Conservation (phyloP, 2,797 vertebrate genomes). For the Eulemur rubriventer region DNA sequence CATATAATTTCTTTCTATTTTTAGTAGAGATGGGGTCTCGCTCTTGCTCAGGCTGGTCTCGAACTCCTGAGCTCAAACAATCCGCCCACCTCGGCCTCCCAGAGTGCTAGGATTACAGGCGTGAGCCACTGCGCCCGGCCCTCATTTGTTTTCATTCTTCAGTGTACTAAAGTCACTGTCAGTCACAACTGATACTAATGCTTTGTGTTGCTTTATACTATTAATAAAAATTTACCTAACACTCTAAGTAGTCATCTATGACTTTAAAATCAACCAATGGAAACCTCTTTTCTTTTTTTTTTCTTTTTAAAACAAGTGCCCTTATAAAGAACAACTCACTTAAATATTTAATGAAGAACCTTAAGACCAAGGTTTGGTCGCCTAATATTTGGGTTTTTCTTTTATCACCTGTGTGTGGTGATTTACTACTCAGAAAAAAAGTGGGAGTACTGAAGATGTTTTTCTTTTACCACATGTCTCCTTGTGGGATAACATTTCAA, state of each 20-base stretch:
- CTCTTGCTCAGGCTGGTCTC: too few species aligned
- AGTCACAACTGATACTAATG: conserved; percentile 29
- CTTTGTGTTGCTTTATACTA: conserved; percentile 25
- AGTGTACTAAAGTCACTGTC: background rate
- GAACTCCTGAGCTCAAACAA: too few species aligned
- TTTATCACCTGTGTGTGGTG: background rate
- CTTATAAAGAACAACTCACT: background rate
- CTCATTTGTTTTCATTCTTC: conserved; percentile 40
- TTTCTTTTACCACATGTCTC: background rate
- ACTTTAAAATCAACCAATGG: background rate
- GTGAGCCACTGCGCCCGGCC: too few species aligned
- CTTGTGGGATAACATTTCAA: background rate
- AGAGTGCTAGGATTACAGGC: too few species aligned
- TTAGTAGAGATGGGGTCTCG: too few species aligned
- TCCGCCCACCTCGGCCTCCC: too few species aligned
- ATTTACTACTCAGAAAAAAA: background rate
- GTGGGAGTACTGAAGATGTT: background rate
- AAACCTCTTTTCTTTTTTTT: background rate
- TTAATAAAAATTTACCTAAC: conserved; percentile 31
- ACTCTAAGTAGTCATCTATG: background rate
- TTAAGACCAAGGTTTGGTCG: background rate
- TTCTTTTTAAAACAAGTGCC: background rate
- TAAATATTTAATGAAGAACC: background rate
- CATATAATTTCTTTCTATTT: too few species aligned
- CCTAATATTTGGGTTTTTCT: background rate